Conservation (phyloP, 2,797 vertebrate genomes). For the Parotocinclus haroldoi region DNA sequence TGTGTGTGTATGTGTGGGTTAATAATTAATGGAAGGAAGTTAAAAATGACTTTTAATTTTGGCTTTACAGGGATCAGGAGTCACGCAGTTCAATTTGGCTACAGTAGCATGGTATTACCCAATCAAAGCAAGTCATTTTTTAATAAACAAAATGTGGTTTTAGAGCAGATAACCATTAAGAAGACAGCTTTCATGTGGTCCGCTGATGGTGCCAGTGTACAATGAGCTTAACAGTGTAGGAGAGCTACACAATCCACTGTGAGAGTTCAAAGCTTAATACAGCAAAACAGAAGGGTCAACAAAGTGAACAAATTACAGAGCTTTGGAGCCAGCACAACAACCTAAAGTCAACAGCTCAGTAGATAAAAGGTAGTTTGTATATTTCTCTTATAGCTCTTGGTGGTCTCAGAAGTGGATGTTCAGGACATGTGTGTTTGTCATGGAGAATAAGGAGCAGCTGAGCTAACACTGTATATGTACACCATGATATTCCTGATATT, state of each 20-base stretch:
- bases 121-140: too few species aligned
- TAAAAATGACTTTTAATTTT: too few species aligned
- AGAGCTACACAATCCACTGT: background rate
- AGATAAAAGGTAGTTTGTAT: constrained; percentile 13
- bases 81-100: too few species aligned
- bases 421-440: background rate
- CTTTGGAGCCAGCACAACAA: constrained; percentile 1
- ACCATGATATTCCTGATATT: background rate
- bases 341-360: background rate
- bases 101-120: too few species aligned
- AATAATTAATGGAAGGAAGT: too few species aligned
- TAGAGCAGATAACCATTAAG: background rate
- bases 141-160: too few species aligned
- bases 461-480: background rate
- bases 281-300: constrained; percentile 7
- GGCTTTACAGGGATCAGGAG: too few species aligned
- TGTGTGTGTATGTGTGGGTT: too few species aligned
- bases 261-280: constrained; percentile 4
- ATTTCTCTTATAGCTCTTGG: constrained; percentile 11
- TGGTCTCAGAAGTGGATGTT: background rate
- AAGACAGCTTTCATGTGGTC: background rate
- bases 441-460: background rate
- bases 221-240: background rate
- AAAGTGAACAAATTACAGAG: constrained; percentile 12
- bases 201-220: background rate